Base-by-base conservation (phyloP, 2,888 invertebrate genomes). In the Elysia crispata region DNA sequence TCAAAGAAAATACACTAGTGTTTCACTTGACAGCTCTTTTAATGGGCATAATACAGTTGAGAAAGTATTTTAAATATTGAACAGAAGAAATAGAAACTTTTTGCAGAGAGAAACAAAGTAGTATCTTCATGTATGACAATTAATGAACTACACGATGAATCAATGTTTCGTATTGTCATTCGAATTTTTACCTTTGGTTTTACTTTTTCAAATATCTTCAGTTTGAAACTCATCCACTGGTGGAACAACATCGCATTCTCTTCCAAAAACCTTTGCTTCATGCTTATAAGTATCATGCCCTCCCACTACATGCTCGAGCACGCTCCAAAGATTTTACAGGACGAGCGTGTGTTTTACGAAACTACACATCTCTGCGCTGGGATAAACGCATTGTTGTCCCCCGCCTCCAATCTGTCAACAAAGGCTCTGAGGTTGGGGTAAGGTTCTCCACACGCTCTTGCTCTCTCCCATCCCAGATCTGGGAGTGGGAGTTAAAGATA, bases 161-260 rank as follows among this genome's bases (percentile, higher is more conserved):
- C 41, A 41, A 11, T 41, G n/a, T n/a, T n/a, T n/a, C 11, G 41
- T 41, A 41, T 6, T 41, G 5, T 41, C 41, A 41, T 41, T 41
- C 41, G 3, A 6, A 41, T 41, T 41, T 6, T 41, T 41, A 41
- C 41, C 11, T 11, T 41, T 11, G 3, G 11, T 41, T 11, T 41
- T 41, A 41, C 41, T 41, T 41, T 41, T 41, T 41, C 41, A 41
- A 41, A 41, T 41, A 33, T 30, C 72, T 74, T 28, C 64, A 77
- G 77, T 15, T 81, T 30, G 93, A 98, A 76, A 93, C 96, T 20
- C 95, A 95, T 23, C 96, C 96, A 0, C 93, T 98, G 8, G 95
- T 96, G 1, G 95, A 95, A 87, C 95, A 87, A 69, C 87, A 91
- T 82, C 87, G 89, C 20, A 89, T 89, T 20, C 83, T 92, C 28